Evolutionary conservation across 2,113 vertebrate species (phyloP).

Genomic region (Myotis yumanensis): DNA sequence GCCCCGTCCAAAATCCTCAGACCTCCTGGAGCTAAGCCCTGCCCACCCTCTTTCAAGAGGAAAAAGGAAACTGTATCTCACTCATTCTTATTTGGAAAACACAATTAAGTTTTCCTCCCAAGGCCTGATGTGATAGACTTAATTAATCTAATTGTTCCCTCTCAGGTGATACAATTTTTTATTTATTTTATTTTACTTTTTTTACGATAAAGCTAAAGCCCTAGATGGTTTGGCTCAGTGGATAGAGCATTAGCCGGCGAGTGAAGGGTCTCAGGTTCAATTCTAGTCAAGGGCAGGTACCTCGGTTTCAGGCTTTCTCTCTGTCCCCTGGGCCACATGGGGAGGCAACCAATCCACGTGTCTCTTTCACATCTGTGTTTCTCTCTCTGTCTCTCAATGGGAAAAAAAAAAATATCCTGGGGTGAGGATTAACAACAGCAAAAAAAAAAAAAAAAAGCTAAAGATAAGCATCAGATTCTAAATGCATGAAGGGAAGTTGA

Average conservation of each 20-base stretch:
- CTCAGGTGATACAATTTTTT: background rate
- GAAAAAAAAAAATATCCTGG: no score
- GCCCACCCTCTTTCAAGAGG: background rate
- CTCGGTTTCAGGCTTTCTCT: no score
- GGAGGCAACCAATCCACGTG: no score
- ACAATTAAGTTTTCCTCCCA: background rate
- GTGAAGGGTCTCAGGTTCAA: no score
- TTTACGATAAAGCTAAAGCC: background rate
- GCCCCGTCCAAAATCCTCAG: background rate
- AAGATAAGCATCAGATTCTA: conserved; percentile 32
- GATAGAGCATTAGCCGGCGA: no score
- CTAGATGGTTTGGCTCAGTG: no score
- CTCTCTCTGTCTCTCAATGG: no score
- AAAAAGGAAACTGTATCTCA: background rate
- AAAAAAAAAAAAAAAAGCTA: no score
- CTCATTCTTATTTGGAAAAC: conserved; percentile 41
- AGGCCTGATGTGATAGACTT: background rate
- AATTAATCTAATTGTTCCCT: conserved; percentile 7
- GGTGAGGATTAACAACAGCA: no score
- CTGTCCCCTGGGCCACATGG: no score
- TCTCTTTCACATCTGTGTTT: no score
- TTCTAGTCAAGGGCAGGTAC: no score
- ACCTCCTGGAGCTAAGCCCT: background rate
- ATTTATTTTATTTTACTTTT: background rate
- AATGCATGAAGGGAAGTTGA: background rate